These are phyloP conservation scores for Campoletis raptor DNA, from an alignment of 2,888 invertebrate species.

Conservation along the genomic window DNA sequence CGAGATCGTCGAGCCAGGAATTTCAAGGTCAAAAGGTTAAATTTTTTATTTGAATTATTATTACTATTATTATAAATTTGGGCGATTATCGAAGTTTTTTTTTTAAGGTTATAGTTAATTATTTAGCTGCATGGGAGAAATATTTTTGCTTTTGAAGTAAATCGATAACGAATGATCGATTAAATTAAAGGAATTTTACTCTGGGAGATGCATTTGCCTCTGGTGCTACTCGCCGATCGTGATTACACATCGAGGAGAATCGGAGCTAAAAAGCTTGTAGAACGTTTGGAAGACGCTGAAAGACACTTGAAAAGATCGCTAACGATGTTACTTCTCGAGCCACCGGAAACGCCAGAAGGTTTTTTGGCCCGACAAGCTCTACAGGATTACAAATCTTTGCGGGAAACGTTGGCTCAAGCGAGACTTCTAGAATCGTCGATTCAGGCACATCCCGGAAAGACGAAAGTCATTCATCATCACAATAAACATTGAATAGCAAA, in stretches of 20 bases:
- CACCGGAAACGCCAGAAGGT: constrained; percentile 90
- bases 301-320: constrained; percentile 87
- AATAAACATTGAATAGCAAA: constrained; percentile 1
- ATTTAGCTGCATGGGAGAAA: background rate
- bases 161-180: background rate
- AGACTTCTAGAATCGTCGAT: constrained; percentile 56
- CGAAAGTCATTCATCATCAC: constrained; percentile 15
- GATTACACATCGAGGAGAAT: constrained; percentile 88
- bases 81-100: background rate
- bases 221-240: constrained; percentile 88
- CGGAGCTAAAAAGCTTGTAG: constrained; percentile 86
- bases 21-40: constrained; percentile 89
- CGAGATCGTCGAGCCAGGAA: constrained; percentile 89
- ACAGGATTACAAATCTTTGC: constrained; percentile 87
- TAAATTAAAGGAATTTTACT: constrained; percentile 88
- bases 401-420: constrained; percentile 85
- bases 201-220: constrained; percentile 91
- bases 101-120: background rate
- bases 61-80: background rate
- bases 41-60: background rate
- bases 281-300: constrained; percentile 87
- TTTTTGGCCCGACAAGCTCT: constrained; percentile 89
- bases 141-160: background rate
- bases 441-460: constrained; percentile 10
- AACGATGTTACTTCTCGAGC: constrained; percentile 90